Conservation (phyloP, 2,797 vertebrate genomes). For the Hoplostethus mediterraneus region DNA sequence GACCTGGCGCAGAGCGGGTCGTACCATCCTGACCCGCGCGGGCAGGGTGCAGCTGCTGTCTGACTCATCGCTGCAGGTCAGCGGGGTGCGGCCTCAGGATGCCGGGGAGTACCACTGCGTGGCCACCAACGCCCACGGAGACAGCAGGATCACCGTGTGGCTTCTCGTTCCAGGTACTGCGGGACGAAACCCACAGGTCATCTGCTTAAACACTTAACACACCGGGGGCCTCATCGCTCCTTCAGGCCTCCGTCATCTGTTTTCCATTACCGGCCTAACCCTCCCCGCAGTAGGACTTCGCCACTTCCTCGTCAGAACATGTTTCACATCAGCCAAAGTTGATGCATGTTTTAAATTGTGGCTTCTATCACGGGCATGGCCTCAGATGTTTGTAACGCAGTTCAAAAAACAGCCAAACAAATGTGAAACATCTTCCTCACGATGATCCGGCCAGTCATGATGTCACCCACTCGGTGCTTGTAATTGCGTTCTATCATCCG, state of each 20-base stretch:
- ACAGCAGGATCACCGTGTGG: constrained; percentile 84
- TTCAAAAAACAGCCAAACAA: constrained; percentile 51
- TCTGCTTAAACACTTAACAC: constrained; percentile 74
- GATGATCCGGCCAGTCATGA: constrained; percentile 33
- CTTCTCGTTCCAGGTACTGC: constrained; percentile 89
- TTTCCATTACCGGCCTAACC: constrained; percentile 76
- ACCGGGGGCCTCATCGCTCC: constrained; percentile 57
- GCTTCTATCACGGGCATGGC: constrained; percentile 34
- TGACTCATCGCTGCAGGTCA: constrained; percentile 89
- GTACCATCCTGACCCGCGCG: constrained; percentile 32
- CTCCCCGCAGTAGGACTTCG: constrained; percentile 59
- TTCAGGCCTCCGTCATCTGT: constrained; percentile 71
- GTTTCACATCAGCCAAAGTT: constrained; percentile 54
- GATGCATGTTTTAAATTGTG: constrained; percentile 56
- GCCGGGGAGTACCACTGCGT: constrained; percentile 88
- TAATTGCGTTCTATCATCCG: constrained; percentile 38
- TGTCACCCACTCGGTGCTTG: constrained; percentile 43
- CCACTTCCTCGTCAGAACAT: constrained; percentile 66
- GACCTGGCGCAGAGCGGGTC: constrained; percentile 87
- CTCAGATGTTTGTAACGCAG: constrained; percentile 50
- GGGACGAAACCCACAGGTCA: constrained; percentile 45
- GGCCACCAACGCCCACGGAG: constrained; percentile 84
- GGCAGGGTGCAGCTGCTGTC: constrained; percentile 81
- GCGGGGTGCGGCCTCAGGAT: constrained; percentile 73
- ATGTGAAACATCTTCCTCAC: constrained; percentile 41